phyloP scores from a whole-genome alignment of 2,797 vertebrate species.

The Alcedo atthis region DNA sequence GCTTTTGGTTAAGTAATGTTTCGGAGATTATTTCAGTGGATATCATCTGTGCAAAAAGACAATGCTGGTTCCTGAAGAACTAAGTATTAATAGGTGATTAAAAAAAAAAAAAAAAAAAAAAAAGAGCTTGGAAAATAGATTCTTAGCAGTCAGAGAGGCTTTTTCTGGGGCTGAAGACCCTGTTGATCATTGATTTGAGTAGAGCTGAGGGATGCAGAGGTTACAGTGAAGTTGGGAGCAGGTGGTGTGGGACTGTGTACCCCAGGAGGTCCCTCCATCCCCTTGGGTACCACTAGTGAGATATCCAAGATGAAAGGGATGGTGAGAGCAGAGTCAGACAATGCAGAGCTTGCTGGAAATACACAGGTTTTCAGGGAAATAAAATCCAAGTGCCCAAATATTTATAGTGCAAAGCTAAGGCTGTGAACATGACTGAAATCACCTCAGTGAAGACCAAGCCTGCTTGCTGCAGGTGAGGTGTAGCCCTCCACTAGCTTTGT shows the following conservation, averaged over 20 bases:
- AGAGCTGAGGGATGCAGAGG: background rate
- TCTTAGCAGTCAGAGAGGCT: background rate
- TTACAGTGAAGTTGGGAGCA: background rate
- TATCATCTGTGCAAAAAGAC: background rate
- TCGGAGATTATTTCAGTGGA: background rate
- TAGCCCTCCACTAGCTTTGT: background rate
- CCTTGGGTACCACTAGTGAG: background rate
- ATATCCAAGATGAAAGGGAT: background rate
- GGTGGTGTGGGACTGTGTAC: fast-evolving
- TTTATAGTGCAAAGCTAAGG: background rate
- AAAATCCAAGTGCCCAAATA: background rate
- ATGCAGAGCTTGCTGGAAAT: background rate
- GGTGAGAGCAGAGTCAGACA: background rate
- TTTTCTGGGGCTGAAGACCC: background rate
- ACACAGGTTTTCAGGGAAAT: background rate
- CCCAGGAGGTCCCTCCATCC: background rate
- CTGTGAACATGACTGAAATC: background rate
- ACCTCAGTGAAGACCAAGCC: background rate
- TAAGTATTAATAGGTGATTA: background rate
- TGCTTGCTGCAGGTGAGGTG: background rate
- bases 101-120: background rate
- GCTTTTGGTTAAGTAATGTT: background rate
- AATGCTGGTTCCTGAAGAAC: background rate
- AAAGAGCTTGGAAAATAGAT: background rate
- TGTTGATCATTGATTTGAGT: fast-evolving